phyloP scores from a whole-genome alignment of 2,113 vertebrate genomes.

The Petaurus breviceps region DNA sequence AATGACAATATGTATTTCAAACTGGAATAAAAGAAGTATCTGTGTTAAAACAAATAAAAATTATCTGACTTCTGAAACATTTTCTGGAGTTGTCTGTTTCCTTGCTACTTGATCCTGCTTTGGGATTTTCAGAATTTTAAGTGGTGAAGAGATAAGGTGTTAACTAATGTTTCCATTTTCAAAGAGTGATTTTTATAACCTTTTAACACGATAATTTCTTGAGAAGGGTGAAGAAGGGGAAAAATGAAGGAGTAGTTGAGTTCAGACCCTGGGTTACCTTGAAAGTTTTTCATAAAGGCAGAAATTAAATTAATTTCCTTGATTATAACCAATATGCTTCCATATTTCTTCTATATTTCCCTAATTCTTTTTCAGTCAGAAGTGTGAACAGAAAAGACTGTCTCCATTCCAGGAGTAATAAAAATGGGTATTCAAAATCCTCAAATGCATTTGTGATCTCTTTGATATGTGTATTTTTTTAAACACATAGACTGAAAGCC shows the following conservation, averaged over 20 bases:
- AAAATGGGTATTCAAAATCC: background rate
- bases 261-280: background rate
- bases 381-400: background rate
- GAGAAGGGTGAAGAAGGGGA: background rate
- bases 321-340: too few relatives aligned
- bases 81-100: background rate
- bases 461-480: background rate
- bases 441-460: background rate
- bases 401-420: background rate
- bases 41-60: background rate
- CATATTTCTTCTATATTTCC: too few relatives aligned
- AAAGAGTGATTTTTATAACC: background rate
- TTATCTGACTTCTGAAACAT: background rate
- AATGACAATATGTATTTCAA: background rate
- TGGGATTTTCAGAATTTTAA: background rate
- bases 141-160: background rate
- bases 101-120: background rate
- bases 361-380: background rate
- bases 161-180: background rate
- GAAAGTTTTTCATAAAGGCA: background rate
- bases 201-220: background rate
- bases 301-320: background rate
- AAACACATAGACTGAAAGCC: background rate
- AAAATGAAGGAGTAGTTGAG: background rate
- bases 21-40: background rate